Conservation (phyloP, 1,140 invertebrate genomes). For the Phortica variegata region DNA sequence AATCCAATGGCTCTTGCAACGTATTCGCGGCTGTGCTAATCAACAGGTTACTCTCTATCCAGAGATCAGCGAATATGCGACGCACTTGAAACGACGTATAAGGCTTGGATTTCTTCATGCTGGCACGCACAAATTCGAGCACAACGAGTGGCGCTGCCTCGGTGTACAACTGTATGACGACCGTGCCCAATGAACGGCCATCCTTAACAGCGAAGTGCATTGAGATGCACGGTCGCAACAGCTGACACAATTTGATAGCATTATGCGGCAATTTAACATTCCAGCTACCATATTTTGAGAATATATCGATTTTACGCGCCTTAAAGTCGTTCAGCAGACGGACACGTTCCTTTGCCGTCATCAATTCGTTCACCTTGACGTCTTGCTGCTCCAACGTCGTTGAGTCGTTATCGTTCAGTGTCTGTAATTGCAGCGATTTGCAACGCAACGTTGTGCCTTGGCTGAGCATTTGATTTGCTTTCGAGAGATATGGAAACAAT, state of each 20-base stretch:
- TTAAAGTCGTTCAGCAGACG: too few species aligned
- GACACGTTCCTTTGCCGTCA: too few species aligned
- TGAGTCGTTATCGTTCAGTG: too few species aligned
- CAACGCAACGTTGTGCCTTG: too few species aligned
- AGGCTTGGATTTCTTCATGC: constrained; percentile 8
- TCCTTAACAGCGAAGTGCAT: constrained; percentile 23
- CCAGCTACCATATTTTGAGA: constrained; percentile 12
- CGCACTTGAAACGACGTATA: constrained; percentile 15
- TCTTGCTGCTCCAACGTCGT: too few species aligned
- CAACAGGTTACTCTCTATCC: constrained; percentile 29
- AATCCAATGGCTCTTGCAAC: constrained; percentile 19
- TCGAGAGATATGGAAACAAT: too few species aligned
- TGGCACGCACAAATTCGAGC: constrained; percentile 29
- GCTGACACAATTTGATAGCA: not conserved
- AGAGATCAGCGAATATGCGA: constrained; percentile 24
- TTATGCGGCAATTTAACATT: constrained; percentile 4
- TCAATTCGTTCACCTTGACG: too few species aligned
- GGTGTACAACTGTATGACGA: constrained; percentile 30
- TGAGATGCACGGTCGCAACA: constrained; percentile 22
- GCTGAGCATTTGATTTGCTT: too few species aligned
- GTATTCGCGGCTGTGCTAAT: not conserved
- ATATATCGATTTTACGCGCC: too few species aligned
- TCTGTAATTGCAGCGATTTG: too few species aligned
- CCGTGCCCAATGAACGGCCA: constrained; percentile 20
- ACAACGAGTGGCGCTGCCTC: constrained; percentile 33